Base-by-base conservation (phyloP, 2,888 invertebrate genomes). In the Osmoderma eremita region DNA sequence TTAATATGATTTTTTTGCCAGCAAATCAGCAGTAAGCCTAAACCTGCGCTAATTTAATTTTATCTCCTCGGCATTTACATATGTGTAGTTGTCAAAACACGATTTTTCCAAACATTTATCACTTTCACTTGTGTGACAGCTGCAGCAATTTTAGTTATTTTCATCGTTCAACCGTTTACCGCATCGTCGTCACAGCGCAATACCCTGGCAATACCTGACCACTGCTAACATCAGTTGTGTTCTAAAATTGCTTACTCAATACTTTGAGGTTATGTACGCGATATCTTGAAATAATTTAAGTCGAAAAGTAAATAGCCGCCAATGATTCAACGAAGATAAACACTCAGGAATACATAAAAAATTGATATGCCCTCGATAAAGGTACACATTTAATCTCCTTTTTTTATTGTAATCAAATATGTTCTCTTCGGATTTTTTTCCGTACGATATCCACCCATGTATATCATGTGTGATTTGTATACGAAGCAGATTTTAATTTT, bases 211-310 rank as follows among this genome's bases (percentile, higher is more conserved):
- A 24, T n/a, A 13, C 30, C 20, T 22, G 15, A 15, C 12, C 4
- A 10, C 15, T 13, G 41, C 45, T 45, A 58, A 58, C 24, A 24
- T 58, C 45, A 58, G 24, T 24, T 30, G 15, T 58, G 58, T 58
- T 22, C 24, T 58, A 58, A 58, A 45, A 39, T 42, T 58, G 58
- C 58, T 58, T 58, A 51, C 54, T 65, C 48, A 53, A 36, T 54
- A 54, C 3, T 53, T 38, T 65, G 36, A 54, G 54, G 48, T 45
- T 54, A 48, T 48, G 48, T 17, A 30, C 2, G 15, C 13, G 36
- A 17, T 53, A 17, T 42, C n/a, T 13, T 3, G 6, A 30, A 30
- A 30, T 30, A 30, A 30, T 8, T 30, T 13, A 51, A 20, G 3
- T 51, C 20, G 1, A n/a, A 20, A 12, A 51, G 12, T 42, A 6